These are phyloP conservation scores for Escarpia spicata DNA, from an alignment of 2,888 invertebrate species.

Conservation along the genomic window DNA sequence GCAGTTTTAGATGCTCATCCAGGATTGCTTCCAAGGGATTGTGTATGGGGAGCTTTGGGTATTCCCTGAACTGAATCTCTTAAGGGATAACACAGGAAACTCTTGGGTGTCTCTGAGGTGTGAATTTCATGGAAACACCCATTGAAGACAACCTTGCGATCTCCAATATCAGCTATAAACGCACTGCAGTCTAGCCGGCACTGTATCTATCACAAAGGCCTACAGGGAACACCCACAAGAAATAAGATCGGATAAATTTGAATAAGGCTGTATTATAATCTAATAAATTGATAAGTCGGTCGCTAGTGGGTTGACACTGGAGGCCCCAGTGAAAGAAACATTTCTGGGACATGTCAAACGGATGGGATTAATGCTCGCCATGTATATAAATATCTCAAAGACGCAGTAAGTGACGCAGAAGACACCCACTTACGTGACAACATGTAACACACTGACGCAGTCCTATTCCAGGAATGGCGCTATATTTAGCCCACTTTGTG, in stretches of 20 bases:
- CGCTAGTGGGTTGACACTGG: neutral
- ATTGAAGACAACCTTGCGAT: neutral
- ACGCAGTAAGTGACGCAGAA: neutral
- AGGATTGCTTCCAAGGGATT: too few species aligned
- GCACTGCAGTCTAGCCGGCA: neutral
- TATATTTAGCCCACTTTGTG: neutral
- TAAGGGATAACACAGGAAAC: neutral
- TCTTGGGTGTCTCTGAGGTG: neutral
- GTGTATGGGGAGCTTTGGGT: neutral
- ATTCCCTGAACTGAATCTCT: neutral
- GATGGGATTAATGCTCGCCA: neutral
- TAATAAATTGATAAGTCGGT: neutral
- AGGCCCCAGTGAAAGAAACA: neutral
- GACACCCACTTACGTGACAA: neutral
- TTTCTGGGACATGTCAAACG: neutral
- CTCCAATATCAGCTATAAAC: neutral
- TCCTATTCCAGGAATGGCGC: neutral
- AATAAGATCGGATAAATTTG: neutral
- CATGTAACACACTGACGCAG: neutral
- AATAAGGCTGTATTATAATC: neutral
- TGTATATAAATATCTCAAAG: neutral
- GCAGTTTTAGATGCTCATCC: too few species aligned
- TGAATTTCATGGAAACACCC: neutral
- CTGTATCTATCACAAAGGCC: neutral
- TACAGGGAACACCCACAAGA: neutral